Conservation (phyloP, 2,113 vertebrate genomes). For the Ifrita kowaldi region DNA sequence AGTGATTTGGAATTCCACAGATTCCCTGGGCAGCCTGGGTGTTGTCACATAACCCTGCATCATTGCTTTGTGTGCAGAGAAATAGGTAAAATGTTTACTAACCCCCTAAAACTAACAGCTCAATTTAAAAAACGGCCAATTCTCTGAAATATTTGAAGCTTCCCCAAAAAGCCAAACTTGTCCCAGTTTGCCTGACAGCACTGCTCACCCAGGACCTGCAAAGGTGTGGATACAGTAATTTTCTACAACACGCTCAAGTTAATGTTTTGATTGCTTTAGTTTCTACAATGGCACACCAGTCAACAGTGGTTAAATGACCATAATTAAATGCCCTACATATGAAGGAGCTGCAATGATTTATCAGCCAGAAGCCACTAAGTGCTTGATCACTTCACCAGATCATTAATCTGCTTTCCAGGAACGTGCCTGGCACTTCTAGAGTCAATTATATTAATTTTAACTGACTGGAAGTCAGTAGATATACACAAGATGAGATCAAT, state of each 20-base stretch:
- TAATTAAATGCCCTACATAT: slow-evolving; percentile 11
- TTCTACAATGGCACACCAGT: neutral
- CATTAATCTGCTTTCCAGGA: slow-evolving; percentile 56
- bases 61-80: neutral
- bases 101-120: neutral
- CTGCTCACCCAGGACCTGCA: neutral
- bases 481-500: slow-evolving; percentile 30
- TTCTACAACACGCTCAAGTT: neutral
- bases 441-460: slow-evolving; percentile 47
- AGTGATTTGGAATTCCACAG: neutral
- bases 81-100: neutral
- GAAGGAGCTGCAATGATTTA: slow-evolving; percentile 49
- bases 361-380: slow-evolving; percentile 28
- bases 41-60: neutral
- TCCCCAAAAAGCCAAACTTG: neutral
- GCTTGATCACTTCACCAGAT: slow-evolving; percentile 48
- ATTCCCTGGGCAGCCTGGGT: neutral
- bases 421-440: neutral
- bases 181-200: accelerated
- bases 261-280: neutral
- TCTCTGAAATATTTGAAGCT: neutral
- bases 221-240: neutral
- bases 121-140: accelerated
- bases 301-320: neutral
- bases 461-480: neutral